Percentiles rank a stretch among this genome's conserved stretches.
These are phyloP conservation scores for Orbicella faveolata DNA, from an alignment of 64 coral and sea anemone species.

Conservation along the genomic window DNA sequence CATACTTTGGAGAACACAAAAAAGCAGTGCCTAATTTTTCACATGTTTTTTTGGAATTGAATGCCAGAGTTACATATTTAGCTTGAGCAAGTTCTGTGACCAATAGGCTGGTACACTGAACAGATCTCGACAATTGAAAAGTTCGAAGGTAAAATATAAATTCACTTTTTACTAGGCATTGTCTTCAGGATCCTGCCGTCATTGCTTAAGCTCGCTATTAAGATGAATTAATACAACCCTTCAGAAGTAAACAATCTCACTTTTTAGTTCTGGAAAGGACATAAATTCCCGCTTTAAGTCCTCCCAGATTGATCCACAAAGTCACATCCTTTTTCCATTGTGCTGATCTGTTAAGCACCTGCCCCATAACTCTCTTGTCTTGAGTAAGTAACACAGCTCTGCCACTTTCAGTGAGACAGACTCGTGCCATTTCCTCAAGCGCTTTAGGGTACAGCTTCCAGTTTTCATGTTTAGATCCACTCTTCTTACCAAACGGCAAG, in stretches of 20 bases:
- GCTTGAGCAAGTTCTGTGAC: too few species aligned
- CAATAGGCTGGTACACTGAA: too few species aligned
- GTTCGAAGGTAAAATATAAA: too few species aligned
- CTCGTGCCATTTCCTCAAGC: constrained; percentile 84
- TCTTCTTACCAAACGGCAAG: constrained; percentile 98
- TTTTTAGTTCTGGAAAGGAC: constrained; percentile 73
- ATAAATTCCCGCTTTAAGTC: constrained; percentile 84
- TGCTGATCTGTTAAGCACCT: constrained; percentile 38
- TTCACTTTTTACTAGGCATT: too few species aligned
- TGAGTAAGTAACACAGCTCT: constrained; percentile 92
- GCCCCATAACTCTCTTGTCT: constrained; percentile 90
- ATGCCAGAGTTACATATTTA: too few species aligned
- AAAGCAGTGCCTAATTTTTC: too few species aligned
- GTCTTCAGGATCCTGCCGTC: too few species aligned
- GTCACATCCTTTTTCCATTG: constrained; percentile 80
- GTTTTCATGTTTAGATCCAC: constrained; percentile 83
- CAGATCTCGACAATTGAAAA: too few species aligned
- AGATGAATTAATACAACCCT: not conserved
- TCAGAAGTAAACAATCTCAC: not conserved
- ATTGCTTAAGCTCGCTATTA: too few species aligned
- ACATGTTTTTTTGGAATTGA: too few species aligned
- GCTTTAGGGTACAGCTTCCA: constrained; percentile 93
- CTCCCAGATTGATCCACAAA: constrained; percentile 98
- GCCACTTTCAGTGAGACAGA: constrained; percentile 62
- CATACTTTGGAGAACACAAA: too few species aligned